Base-by-base conservation (phyloP, 1,140 invertebrate species). In the Philotrypesis tridentata region DNA sequence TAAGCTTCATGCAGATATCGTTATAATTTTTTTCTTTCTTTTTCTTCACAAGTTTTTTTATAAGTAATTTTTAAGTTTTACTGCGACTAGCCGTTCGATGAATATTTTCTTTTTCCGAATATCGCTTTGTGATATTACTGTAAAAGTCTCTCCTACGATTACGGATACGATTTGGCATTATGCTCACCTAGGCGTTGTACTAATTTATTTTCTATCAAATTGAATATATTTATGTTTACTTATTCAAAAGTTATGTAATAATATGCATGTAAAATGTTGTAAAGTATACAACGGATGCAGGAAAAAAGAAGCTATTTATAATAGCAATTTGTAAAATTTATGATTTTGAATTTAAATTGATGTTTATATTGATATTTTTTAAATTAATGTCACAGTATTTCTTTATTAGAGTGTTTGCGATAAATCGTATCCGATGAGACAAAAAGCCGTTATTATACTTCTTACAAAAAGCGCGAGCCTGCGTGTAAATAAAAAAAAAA, bases 21-120 rank as follows among this genome's bases (percentile, higher is more conserved):
- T 60, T 74, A 43, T 68, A 48, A 80, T 82, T 78, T 77, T 82
- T 82, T 77, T 82, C 80, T 82, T 82, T 76, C 48, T 77, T 82
- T 77, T 76, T 72, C 74, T 82, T 82, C 80, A 71, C 31, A 71
- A 70, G 9, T 72, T 82, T 82, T 82, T 71, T 78, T 31, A 82
- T 40, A n/a, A n/a, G n/a, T 78, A 72, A 12, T 70, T 67, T 60
- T 82, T 82, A 80, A 48, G 40, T 76, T 76, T 76, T 70, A 70
- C 6, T 71, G 31, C 29, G 23, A 71, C 33, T 14, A 60, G 63
- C n/a, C 23, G 2, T 23, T 82, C 61, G 27, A 70, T 65, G 33
- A 78, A 73, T 78, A 65, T 77, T 77, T 72, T 27, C 43, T 78
- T 79, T 79, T 79, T 79, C 70, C 60, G 40, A 82, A 67, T 82